Base-by-base conservation (phyloP, 2,113 vertebrate genomes). In the Gnathonemus echidnorhynchus region DNA sequence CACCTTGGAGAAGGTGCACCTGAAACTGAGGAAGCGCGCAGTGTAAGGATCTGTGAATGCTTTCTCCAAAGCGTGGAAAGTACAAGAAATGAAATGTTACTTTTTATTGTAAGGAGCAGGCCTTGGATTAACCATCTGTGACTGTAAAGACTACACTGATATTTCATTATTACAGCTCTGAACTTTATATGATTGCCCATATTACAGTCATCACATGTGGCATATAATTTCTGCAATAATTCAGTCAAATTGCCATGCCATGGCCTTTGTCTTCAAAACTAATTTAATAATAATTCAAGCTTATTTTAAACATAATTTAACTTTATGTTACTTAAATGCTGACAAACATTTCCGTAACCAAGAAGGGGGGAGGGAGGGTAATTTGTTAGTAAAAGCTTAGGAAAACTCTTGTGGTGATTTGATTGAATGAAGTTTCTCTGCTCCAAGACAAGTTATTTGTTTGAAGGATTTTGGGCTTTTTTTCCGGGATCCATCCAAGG, bases 391-490 rank as follows among this genome's bases (percentile, higher is more conserved):
- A 17, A 84, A 46, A 42, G 17, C 13, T 46, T 6, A 84, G 80
- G 15, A 84, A 46, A 84, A 48, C 39, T 86, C 35, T 49, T 49
- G 84, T 48, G 42, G 45, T 86, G 42, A 13, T 50, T 50, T 86
- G 84, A 85, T 24, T 85, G 83, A 85, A 85, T 31, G 62, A 31
- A 27, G n/a, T 70, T 70, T 70, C 62, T 70, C 62, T 70, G 62
- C 62, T 31, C 62, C 62, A 70, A 42, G 74, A 80, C 74, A 80
- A 80, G 74, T 80, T 80, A 80, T 80, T 80, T 80, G 74, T 80
- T 19, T 80, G 74, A 80, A 80, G 13, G 35, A 80, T 7, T 35
- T 80, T 80, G 31, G 74, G 1, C 74, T 42, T 80, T 77, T 80
- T 74, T 35, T 15, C 27, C 11, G 0, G 35, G 5, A 39, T 39